phyloP scores from a whole-genome alignment of 1,140 invertebrate genomes.

The Wasmannia auropunctata region DNA sequence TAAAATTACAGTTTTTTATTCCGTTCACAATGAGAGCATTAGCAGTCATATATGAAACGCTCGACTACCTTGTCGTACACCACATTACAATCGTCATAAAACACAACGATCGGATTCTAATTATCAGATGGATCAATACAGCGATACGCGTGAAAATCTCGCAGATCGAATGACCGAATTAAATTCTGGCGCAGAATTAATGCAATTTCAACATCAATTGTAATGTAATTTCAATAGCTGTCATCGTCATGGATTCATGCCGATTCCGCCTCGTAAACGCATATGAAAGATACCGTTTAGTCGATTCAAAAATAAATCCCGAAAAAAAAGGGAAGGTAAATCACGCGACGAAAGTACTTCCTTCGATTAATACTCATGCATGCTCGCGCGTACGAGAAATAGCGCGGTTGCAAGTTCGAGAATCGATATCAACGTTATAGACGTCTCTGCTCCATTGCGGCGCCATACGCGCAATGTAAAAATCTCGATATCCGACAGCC shows the following conservation, averaged over 20 bases:
- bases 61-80: constrained; percentile 10
- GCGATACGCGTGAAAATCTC: constrained; percentile 15
- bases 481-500: constrained; percentile 64
- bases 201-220: constrained; percentile 19
- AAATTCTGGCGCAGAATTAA: constrained; percentile 41
- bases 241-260: neutral
- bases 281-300: neutral
- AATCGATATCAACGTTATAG: constrained; percentile 68
- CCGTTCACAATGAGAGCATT: constrained; percentile 30
- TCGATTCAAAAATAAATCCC: neutral
- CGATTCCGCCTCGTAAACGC: neutral
- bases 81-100: constrained; percentile 59
- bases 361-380: constrained; percentile 59
- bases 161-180: constrained; percentile 29
- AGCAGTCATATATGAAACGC: constrained; percentile 24
- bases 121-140: constrained; percentile 55
- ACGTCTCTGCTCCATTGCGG: constrained; percentile 40
- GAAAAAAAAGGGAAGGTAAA: neutral
- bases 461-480: constrained; percentile 60
- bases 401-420: constrained; percentile 44
- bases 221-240: constrained; percentile 41
- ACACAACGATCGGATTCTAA: constrained; percentile 42
- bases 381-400: constrained; percentile 9
- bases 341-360: constrained; percentile 31
- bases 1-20: constrained; percentile 20